phyloP scores from a whole-genome alignment of 2,113 vertebrate species.

The Mola mola region DNA sequence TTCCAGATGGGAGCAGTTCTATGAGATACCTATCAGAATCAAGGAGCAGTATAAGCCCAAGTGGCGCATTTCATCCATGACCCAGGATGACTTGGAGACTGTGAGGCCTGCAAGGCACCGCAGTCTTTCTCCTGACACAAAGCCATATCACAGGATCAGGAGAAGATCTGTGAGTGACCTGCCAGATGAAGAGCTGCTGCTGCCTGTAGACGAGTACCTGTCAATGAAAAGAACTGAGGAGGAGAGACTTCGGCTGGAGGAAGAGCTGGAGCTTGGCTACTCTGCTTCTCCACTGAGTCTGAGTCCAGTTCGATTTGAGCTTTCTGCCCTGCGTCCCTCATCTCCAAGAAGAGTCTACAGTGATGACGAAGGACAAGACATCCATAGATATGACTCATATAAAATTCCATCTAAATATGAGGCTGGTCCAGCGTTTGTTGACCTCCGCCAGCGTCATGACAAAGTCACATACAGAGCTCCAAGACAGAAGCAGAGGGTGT shows the following conservation, averaged over 20 bases:
- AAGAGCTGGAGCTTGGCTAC: constrained; percentile 92
- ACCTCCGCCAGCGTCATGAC: constrained; percentile 90
- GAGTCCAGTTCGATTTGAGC: constrained; percentile 93
- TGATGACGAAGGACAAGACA: constrained; percentile 82
- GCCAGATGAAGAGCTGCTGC: constrained; percentile 93
- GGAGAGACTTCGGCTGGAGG: constrained; percentile 92
- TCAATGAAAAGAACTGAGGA: constrained; percentile 96
- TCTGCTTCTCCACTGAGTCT: constrained; percentile 94
- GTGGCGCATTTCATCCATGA: constrained; percentile 90
- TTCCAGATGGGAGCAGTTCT: constrained; percentile 98
- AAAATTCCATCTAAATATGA: constrained; percentile 91
- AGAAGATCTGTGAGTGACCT: constrained; percentile 93
- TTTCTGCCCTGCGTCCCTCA: constrained; percentile 88
- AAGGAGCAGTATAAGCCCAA: constrained; percentile 94
- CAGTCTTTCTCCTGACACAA: constrained; percentile 89
- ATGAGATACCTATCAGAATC: constrained; percentile 93
- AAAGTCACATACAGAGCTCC: constrained; percentile 86
- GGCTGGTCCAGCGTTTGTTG: constrained; percentile 87
- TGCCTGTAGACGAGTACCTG: constrained; percentile 94
- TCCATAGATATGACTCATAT: constrained; percentile 87
- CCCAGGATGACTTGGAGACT: constrained; percentile 95
- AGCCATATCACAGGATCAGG: constrained; percentile 88
- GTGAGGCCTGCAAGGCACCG: constrained; percentile 93
- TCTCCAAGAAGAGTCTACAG: constrained; percentile 80
- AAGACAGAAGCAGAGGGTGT: constrained; percentile 87